phyloP scores from a whole-genome alignment of 2,113 vertebrate genomes.

The Callorhinus ursinus region DNA sequence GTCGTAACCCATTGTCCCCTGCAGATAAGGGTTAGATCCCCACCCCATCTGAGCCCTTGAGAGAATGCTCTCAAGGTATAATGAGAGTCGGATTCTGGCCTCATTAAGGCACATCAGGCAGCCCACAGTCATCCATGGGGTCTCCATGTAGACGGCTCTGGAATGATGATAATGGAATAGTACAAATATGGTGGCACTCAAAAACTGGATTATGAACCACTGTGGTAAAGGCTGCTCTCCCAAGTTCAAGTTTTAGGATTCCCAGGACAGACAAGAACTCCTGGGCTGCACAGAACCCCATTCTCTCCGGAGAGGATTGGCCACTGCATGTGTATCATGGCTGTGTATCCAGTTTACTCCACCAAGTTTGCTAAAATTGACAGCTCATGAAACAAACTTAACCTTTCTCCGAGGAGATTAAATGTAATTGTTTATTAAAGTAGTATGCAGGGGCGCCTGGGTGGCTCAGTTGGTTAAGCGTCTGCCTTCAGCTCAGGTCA shows the following conservation, averaged over 20 bases:
- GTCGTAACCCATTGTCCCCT: not conserved
- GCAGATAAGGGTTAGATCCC: not conserved
- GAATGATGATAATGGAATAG: not conserved
- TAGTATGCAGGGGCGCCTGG: not conserved
- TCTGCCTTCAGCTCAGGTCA: too few relatives aligned
- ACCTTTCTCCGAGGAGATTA: not conserved
- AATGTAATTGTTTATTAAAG: not conserved
- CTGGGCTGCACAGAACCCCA: not conserved
- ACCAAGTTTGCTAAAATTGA: not conserved
- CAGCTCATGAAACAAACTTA: not conserved
- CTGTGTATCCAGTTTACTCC: not conserved
- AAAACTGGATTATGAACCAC: not conserved
- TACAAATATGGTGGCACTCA: not conserved
- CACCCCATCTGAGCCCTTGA: not conserved
- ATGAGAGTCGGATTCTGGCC: not conserved
- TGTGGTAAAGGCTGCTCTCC: not conserved
- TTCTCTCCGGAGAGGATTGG: constrained; percentile 11
- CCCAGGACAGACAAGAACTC: not conserved
- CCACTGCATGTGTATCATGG: not conserved
- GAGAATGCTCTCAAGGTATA: not conserved
- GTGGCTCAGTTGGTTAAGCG: too few relatives aligned
- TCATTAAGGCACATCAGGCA: not conserved
- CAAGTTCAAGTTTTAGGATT: not conserved
- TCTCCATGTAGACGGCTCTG: not conserved
- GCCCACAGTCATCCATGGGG: not conserved